phyloP scores from a whole-genome alignment of 2,888 invertebrate genomes.

The Troilus luridus region DNA sequence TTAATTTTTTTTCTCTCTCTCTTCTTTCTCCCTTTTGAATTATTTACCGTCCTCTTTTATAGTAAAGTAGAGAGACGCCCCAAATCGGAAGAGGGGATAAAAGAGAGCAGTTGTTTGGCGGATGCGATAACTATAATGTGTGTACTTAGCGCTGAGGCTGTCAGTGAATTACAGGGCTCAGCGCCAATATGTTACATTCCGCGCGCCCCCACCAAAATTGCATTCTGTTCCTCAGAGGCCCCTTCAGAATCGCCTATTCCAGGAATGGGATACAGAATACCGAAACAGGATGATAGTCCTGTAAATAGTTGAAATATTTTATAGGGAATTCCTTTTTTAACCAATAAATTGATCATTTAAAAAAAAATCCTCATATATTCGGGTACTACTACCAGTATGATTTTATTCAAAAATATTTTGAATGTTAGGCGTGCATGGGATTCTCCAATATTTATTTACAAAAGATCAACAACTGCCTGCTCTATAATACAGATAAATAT shows the following conservation, averaged over 20 bases:
- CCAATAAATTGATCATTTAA: no score
- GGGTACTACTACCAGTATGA: no score
- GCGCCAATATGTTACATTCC: constrained; percentile 55
- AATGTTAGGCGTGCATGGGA: no score
- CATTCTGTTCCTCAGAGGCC: constrained; percentile 43
- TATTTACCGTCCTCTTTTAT: background rate
- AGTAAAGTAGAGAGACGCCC: background rate
- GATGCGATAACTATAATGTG: constrained; percentile 46
- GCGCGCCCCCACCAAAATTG: constrained; percentile 42
- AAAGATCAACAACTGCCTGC: no score
- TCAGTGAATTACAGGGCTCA: constrained; percentile 39
- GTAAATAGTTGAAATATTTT: background rate
- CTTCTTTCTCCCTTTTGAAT: background rate
- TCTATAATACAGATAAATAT: no score
- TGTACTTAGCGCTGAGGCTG: constrained; percentile 35
- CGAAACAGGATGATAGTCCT: background rate
- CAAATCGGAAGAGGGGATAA: background rate
- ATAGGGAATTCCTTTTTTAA: background rate
- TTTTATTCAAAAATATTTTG: no score
- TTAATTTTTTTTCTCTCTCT: background rate
- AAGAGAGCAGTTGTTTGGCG: constrained; percentile 30
- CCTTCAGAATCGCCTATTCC: constrained; percentile 45
- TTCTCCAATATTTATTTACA: no score
- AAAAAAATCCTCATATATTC: no score
- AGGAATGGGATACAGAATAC: background rate